Conservation (phyloP, 2,888 invertebrate species). For the Plutella xylostella region DNA sequence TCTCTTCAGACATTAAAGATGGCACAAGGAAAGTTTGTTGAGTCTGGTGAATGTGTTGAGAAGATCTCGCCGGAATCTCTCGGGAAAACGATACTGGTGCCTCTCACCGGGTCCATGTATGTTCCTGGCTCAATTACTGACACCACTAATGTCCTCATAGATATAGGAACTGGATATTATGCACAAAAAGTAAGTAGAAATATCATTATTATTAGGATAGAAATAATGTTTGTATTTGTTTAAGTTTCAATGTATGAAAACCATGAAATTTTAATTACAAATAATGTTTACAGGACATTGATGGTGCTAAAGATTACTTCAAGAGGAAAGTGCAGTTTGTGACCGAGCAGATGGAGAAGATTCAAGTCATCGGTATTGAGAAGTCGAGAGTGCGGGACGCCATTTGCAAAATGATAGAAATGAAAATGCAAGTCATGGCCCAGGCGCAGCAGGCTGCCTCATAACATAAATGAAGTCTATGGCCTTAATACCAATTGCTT, state of each 20-base stretch:
- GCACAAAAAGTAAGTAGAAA: constrained; percentile 82
- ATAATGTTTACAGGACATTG: constrained; percentile 72
- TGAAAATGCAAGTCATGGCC: constrained; percentile 72
- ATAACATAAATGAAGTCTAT: too few species aligned
- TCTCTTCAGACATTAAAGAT: constrained; percentile 90
- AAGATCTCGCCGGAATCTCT: constrained; percentile 81
- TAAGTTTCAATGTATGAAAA: too few species aligned
- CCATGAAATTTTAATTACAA: not conserved
- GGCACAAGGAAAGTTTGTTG: constrained; percentile 90
- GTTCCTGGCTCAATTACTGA: constrained; percentile 91
- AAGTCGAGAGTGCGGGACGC: constrained; percentile 86
- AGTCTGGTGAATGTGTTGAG: constrained; percentile 86
- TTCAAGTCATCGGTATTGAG: constrained; percentile 84
- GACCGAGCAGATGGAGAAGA: constrained; percentile 94
- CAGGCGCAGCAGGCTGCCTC: constrained; percentile 50
- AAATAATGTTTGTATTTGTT: too few species aligned
- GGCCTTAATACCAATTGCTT: too few species aligned
- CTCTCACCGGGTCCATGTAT: constrained; percentile 97
- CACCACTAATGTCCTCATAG: constrained; percentile 89
- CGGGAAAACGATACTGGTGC: constrained; percentile 90
- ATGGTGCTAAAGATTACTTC: constrained; percentile 91
- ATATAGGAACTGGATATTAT: constrained; percentile 97
- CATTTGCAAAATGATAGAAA: constrained; percentile 81
- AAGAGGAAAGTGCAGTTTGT: constrained; percentile 91
- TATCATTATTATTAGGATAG: not conserved